Evolutionary conservation across 2,797 vertebrate species (phyloP).

Genomic region (Clarias laeviceps): DNA sequence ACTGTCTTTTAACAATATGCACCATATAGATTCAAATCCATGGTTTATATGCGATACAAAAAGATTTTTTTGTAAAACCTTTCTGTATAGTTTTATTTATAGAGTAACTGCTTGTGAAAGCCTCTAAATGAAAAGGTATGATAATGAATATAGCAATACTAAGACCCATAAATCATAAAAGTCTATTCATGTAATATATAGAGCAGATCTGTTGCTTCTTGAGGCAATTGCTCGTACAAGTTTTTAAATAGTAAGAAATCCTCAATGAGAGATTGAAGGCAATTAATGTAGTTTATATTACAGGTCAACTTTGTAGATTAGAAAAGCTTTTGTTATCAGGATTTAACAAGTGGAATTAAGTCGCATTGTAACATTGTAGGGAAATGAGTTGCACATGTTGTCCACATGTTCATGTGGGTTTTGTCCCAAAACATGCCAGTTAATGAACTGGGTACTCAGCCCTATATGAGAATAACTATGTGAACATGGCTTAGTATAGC

Average conservation of each 20-base stretch:
- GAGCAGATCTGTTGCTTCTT: slow-evolving; percentile 2
- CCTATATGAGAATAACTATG: too few relatives aligned
- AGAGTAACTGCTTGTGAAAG: background rate
- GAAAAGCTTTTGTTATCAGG: background rate
- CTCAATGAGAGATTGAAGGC: background rate
- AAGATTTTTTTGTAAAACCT: background rate
- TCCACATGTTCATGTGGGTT: background rate
- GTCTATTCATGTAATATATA: background rate
- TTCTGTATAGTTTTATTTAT: slow-evolving; percentile 23
- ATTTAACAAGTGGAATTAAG: background rate
- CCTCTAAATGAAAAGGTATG: slow-evolving; percentile 25
- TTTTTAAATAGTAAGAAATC: background rate
- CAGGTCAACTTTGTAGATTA: background rate
- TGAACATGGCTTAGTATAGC: too few relatives aligned
- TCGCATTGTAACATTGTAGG: background rate
- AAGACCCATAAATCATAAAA: slow-evolving; percentile 21
- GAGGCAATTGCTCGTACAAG: background rate
- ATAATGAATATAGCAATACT: slow-evolving; percentile 36
- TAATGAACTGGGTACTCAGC: too few relatives aligned
- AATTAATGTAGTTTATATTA: background rate
- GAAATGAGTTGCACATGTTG: background rate
- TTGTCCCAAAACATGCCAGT: too few relatives aligned
- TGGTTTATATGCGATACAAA: slow-evolving; percentile 12
- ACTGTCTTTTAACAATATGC: background rate
- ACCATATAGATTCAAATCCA: slow-evolving; percentile 32